A percentile compares a stretch with the other conserved stretches of the same genome.
These are phyloP conservation scores for Plebejus melissa DNA, from an alignment of 2,888 invertebrate species.

Conservation along the genomic window DNA sequence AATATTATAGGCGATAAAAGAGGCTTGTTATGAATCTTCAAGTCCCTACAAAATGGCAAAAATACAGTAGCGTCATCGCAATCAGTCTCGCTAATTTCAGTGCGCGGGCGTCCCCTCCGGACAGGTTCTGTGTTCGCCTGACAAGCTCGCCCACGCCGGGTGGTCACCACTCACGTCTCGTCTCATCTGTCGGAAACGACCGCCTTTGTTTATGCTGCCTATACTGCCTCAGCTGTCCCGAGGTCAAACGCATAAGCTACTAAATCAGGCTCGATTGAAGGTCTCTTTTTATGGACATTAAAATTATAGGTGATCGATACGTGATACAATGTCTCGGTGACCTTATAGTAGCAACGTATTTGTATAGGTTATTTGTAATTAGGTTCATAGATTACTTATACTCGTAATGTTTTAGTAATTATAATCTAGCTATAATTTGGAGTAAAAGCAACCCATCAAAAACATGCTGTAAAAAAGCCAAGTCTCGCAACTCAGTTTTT, in stretches of 20 bases:
- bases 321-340: conserved; percentile 8
- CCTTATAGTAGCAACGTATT: neutral
- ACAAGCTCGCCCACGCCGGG: conserved; percentile 46
- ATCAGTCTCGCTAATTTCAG: conserved; percentile 64
- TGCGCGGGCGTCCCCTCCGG: conserved; percentile 57
- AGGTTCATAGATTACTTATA: neutral
- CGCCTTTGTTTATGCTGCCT: conserved; percentile 39
- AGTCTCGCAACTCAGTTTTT: too few relatives aligned
- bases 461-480: too few relatives aligned
- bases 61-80: conserved; percentile 38
- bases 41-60: neutral
- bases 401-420: too few relatives aligned
- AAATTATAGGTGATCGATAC: conserved; percentile 10
- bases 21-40: neutral
- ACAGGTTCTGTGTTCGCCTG: conserved; percentile 59
- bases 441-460: neutral
- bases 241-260: conserved; percentile 20
- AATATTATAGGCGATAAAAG: neutral
- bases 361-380: neutral
- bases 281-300: conserved; percentile 3
- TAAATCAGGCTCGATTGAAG: conserved; percentile 9
- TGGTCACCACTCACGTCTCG: conserved; percentile 52
- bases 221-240: conserved; percentile 41
- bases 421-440: too few relatives aligned
- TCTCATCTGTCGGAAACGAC: conserved; percentile 45